Conservation (phyloP, 2,888 invertebrate species). For the Volucella zonaria region DNA sequence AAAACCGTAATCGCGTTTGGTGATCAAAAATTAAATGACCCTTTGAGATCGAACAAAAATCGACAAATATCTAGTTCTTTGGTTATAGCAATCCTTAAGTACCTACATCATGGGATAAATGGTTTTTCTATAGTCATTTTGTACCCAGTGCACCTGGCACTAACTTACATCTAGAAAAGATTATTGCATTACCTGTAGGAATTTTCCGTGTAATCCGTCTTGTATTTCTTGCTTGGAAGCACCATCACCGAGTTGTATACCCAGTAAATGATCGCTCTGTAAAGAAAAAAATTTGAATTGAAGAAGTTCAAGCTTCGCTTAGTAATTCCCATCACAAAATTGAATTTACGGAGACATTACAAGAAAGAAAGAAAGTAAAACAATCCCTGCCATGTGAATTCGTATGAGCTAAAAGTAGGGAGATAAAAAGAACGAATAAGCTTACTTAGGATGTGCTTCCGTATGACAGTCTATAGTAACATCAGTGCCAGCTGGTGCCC, state of each 20-base stretch:
- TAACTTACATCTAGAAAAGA: neutral
- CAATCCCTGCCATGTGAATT: slow-evolving; percentile 5
- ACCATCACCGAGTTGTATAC: slow-evolving; percentile 95
- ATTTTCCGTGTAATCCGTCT: slow-evolving; percentile 91
- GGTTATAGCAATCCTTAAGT: no score
- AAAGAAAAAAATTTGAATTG: slow-evolving; percentile 64
- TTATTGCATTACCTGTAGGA: slow-evolving; percentile 87
- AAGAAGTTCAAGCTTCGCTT: slow-evolving; percentile 32
- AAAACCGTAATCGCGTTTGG: no score
- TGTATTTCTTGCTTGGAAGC: slow-evolving; percentile 93
- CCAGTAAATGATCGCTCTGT: slow-evolving; percentile 95
- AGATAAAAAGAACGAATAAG: slow-evolving; percentile 65
- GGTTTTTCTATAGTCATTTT: neutral
- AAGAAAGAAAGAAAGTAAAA: slow-evolving; percentile 14
- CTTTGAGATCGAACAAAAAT: no score
- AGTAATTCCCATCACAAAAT: slow-evolving; percentile 38
- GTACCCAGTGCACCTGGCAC: neutral
- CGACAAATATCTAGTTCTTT: no score
- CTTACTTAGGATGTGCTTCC: slow-evolving; percentile 91
- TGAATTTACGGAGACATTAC: slow-evolving; percentile 42
- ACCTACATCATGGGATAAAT: no score
- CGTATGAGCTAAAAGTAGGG: slow-evolving; percentile 34
- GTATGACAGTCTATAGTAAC: slow-evolving; percentile 96
- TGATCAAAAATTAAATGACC: no score
- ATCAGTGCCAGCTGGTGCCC: slow-evolving; percentile 94